Evolutionary conservation across 1,140 invertebrate genomes (phyloP), one percentile per base, ranked within the genome.

Genomic region (Heterodera schachtii): DNA sequence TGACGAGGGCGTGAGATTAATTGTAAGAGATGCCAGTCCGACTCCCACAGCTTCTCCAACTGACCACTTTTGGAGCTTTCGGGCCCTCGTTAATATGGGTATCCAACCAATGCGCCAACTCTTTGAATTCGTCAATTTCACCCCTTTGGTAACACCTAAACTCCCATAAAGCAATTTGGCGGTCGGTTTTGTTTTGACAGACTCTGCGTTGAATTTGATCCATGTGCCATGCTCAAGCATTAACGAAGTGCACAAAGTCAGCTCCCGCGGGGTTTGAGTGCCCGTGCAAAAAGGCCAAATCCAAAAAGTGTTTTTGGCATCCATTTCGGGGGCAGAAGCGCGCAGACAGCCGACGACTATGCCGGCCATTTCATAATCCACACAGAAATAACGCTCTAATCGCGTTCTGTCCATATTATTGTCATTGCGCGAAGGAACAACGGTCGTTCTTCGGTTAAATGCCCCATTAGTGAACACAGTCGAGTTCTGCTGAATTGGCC

Each of bases 211-310:
- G 43, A 71, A 71, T 71, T 71, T 71, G 0, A 71, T n/a, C 69
- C 69, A 71, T 3, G 44, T 41, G 69, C 69, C 69, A 21, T 43
- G 19, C 43, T 71, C 13, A 46, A 71, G 69, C 44, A 41, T 0
- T 19, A 16, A 4, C 19, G 31, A 41, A 41, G 69, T 43, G 69
- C 43, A 19, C 21, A 71, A 19, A 46, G 41, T 41, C 31, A 71
- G 69, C 44, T 71, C 69, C 41, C 31, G 69, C 0, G 69, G 69
- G 69, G 31, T 41, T 13, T 13, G 41, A 21, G 16, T 71, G 9
- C n/a, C 31, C 11, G 69, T 71, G 69, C 69, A 71, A 46, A 71
- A 71, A 46, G 69, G 69, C 69, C 69, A 71, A 41, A 71, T 46
- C 13, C 69, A 41, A 71, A 41, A 71, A 16, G 31, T 71, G 21